Conservation (phyloP, 2,113 vertebrate species). For the Ondatra zibethicus region DNA sequence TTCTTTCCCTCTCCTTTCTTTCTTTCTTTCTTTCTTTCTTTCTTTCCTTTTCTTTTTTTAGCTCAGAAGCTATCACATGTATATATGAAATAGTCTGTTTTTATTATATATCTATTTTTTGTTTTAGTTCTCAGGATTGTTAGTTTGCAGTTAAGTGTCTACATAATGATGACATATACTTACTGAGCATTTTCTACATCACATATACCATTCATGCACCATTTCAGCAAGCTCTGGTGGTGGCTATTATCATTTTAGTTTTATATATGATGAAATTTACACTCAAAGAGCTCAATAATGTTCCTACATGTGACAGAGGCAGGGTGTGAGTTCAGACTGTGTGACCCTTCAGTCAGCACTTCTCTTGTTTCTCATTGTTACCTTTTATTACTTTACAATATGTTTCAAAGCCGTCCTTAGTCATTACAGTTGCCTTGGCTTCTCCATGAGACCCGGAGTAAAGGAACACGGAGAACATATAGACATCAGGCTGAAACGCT, state of each 20-base stretch:
- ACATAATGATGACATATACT: background rate
- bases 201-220: background rate
- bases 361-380: background rate
- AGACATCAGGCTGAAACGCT: background rate
- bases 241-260: constrained; percentile 25
- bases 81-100: constrained; percentile 64
- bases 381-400: background rate
- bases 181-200: background rate
- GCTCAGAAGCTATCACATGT: constrained; percentile 74
- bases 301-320: background rate
- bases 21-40: too few relatives aligned
- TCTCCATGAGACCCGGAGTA: background rate
- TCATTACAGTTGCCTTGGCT: background rate
- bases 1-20: accelerated
- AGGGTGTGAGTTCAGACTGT: constrained; percentile 6
- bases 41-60: background rate
- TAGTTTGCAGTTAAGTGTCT: constrained; percentile 42
- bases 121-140: background rate
- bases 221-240: background rate
- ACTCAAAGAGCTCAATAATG: background rate
- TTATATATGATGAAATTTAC: background rate
- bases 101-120: background rate
- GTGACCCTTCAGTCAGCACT: background rate
- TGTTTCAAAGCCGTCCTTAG: background rate
- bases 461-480: background rate